Evolutionary conservation across 2,113 vertebrate species (phyloP), one percentile per base, ranked within the genome.

Genomic region (Campylomormyrus tamandua): DNA sequence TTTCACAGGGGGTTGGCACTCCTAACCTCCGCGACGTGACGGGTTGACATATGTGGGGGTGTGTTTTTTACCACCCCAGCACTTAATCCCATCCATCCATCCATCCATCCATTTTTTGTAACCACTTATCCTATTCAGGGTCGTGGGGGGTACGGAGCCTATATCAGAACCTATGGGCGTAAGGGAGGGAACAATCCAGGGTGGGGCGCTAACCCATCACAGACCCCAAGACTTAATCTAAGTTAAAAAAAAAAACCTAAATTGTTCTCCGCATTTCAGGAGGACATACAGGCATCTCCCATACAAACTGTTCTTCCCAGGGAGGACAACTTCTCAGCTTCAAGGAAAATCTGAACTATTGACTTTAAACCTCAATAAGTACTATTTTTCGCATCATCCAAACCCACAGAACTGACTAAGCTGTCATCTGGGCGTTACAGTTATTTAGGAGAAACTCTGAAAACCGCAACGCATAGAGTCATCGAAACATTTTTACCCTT

Each of bases 371-470:
- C 39, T 52, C 49, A 52, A 35, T 52, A 53, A n/a, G 48, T 27
- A 35, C 45, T 48, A 53, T 56, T 56, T 56, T 83, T 21, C 13
- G 35, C 48, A 49, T 77, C 46, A 45, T 27, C 45, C n/a, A 45
- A 48, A 48, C 87, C 56, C 87, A 88, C 35, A 88, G 42, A 21
- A 88, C 39, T 88, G 48, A 31, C 50, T 45, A 89, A 53, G 88
- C 10, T 83, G 6, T 27, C 35, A 58, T 49, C 24, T 88, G 19
- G 24, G 62, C 49, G 17, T 83, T 39, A 15, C 52, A 53, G 35
- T 48, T 45, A 83, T 42, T 48, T 89, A n/a, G 50, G 74, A 13
- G 31, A 56, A 89, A 53, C 3, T n/a, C 48, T 8, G 24, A 4
- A 89, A n/a, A 45, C 66, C 17, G 42, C 74, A 45, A 24, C 15